Evolutionary conservation across 2,888 invertebrate genomes (phyloP).

Genomic region (Tinea pellionella): DNA sequence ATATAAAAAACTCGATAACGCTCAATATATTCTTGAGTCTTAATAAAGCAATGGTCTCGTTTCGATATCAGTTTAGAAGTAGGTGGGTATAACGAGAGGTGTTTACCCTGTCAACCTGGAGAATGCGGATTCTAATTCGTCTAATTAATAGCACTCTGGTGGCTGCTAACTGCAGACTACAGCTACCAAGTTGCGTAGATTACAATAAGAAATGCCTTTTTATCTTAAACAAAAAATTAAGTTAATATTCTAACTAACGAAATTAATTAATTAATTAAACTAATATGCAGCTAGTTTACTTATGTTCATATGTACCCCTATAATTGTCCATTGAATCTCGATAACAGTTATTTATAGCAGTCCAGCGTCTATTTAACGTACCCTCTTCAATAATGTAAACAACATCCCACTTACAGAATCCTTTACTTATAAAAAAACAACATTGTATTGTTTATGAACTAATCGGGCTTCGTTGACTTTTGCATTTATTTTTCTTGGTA

Average conservation of each 20-base stretch:
- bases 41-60: no score
- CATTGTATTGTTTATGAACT: neutral
- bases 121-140: no score
- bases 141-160: no score
- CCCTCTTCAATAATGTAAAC: neutral
- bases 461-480: neutral
- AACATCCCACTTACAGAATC: neutral
- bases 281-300: neutral
- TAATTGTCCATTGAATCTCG: slow-evolving; percentile 32
- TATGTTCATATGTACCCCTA: slow-evolving; percentile 19
- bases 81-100: no score
- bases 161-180: no score
- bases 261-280: neutral
- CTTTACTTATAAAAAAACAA: neutral
- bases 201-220: no score
- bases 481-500: neutral
- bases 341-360: slow-evolving; percentile 55
- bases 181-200: no score
- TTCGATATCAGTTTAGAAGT: no score
- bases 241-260: no score
- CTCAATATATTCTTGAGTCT: neutral
- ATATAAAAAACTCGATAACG: neutral
- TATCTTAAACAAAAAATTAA: no score
- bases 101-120: no score
- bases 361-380: slow-evolving; percentile 16